phyloP scores from a whole-genome alignment of 1,140 invertebrate species.

The Bombus affinis region DNA sequence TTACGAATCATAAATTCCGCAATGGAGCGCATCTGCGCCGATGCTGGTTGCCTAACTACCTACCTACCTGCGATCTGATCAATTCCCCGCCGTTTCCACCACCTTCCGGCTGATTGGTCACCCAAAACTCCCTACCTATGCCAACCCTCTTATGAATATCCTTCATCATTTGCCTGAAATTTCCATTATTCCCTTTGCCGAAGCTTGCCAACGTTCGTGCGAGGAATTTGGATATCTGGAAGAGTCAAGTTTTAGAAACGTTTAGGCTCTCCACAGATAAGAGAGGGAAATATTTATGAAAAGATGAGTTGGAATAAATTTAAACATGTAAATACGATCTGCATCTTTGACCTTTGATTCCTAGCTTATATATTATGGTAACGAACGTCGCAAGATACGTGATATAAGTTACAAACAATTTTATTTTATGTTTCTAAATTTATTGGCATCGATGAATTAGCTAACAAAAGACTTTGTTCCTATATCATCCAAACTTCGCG shows the following conservation, averaged over 20 bases:
- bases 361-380: too few species aligned
- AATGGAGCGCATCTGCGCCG: conserved; percentile 63
- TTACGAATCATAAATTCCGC: conserved; percentile 73
- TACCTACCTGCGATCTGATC: conserved; percentile 55
- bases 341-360: too few species aligned
- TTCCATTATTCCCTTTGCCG: background rate
- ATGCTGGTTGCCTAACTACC: conserved; percentile 43
- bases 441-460: too few species aligned
- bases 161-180: background rate
- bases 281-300: background rate
- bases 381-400: too few species aligned
- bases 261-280: background rate
- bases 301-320: background rate
- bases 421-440: too few species aligned
- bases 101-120: conserved; percentile 45
- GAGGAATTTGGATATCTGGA: background rate
- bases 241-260: background rate
- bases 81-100: conserved; percentile 40
- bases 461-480: too few species aligned
- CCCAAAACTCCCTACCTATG: background rate
- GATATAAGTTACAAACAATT: too few species aligned
- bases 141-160: conserved; percentile 10
- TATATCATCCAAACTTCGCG: too few species aligned
- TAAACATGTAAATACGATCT: background rate
- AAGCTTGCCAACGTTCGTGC: background rate